Evolutionary conservation across 2,113 vertebrate genomes (phyloP), one percentile per base, ranked within the genome.

Genomic region (Copsychus sechellarum): DNA sequence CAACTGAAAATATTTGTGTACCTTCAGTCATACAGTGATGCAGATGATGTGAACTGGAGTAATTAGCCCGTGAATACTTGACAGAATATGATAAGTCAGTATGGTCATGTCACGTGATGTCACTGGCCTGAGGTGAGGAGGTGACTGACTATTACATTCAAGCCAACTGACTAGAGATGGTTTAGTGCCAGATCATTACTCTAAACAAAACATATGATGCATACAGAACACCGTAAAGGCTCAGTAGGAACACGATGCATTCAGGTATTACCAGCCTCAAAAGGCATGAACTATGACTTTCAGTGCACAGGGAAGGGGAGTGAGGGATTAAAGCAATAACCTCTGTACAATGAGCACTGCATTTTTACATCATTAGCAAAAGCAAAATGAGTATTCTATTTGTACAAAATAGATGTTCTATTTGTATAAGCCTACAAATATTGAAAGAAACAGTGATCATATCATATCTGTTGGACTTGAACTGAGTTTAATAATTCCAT

Each of bases 361-460:
- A 56, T 81, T 95, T 96, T 92, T 82, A 48, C 18, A 77, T 76
- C 57, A 58, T 86, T 95, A 83, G n/a, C 83, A 91, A 93, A 88
- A 78, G 22, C 12, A 91, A 90, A 97, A 90, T 24, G 15, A 85
- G 72, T 76, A 21, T 51, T 85, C 25, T 43, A 8, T 81, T 82
- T 91, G 25, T 69, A 77, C 5, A 88, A 87, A 97, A 85, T 17
- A 24, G 83, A 86, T 77, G 28, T 61, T 88, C 24, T 34, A 14
- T 79, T 81, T 95, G 28, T 71, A 31, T 77, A 56, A 94, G 29
- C 17, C 72, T 42, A 76, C 10, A 88, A 85, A 96, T 23, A 73
- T 36, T 12, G 2, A 53, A 93, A 76, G 56, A 91, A 90, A 66
- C 3, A 1, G 20, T 48, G 31, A 34, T 85, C 2, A 5, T 56